Base-by-base conservation (phyloP, 1,140 invertebrate species). In the Pygmarrhopalites habei region DNA sequence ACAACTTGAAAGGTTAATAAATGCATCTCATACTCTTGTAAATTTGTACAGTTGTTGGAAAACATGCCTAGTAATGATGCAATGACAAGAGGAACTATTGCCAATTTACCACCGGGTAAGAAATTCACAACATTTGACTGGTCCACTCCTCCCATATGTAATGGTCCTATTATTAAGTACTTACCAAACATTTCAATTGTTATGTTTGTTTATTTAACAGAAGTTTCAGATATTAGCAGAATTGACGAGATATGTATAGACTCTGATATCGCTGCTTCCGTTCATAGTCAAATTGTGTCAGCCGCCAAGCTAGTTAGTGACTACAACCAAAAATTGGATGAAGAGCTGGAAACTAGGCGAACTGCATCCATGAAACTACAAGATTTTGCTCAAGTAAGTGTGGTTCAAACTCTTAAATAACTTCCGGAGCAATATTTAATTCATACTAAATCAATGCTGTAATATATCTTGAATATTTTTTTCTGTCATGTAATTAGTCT, bases 21-120 rank as follows among this genome's bases (percentile, higher is more conserved):
- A n/a, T n/a, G n/a, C n/a, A n/a, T n/a, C n/a, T n/a, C n/a, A n/a
- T n/a, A n/a, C n/a, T n/a, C n/a, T n/a, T n/a, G n/a, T n/a, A n/a
- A n/a, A n/a, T n/a, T n/a, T n/a, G n/a, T n/a, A n/a, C 79, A 88
- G 78, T 90, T 91, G 71, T 80, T 97, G 67, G 94, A 97, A 78
- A 91, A 89, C 71, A 90, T 92, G 67, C 91, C 94, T 1, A 96
- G 93, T 0, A 89, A 89, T 69, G 94, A 98, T 82, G 94, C 92
- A 58, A 82, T 82, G 28, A 88, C 95, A 0, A 78, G 94, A 73
- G 90, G 96, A 77, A 86, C 89, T 73, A 97, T 98, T 69, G 91
- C 94, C 0, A 90, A 88, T 52, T 78, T 97, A 35, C 94, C 94
- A 1, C 87, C n/a, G n/a, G n/a, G n/a, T n/a, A n/a, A n/a, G n/a